Conservation (phyloP, 1,140 invertebrate species). For the Cyrtorhinus lividipennis region DNA sequence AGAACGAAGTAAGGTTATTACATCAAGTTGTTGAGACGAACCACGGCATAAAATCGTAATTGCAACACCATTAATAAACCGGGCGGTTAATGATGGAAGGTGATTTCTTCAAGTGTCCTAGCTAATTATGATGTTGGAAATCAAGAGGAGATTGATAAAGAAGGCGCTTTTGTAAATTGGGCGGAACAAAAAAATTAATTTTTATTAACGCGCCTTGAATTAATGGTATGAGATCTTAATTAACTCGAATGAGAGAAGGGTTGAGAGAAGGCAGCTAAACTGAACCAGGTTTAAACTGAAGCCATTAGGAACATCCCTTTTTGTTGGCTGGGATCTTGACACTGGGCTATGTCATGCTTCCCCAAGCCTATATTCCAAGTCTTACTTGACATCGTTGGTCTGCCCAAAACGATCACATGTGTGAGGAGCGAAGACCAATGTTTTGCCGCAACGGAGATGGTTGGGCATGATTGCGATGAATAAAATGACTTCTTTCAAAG, state of each 20-base stretch:
- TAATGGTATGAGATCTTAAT: too few species aligned
- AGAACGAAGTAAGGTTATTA: background rate
- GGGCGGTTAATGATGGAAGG: background rate
- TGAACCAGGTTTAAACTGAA: too few species aligned
- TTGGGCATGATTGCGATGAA: too few species aligned
- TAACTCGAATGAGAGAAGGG: background rate
- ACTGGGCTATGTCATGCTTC: too few species aligned
- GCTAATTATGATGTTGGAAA: background rate
- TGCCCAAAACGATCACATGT: too few species aligned
- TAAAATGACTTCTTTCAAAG: background rate
- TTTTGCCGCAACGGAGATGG: too few species aligned
- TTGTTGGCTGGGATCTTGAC: too few species aligned
- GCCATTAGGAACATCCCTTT: too few species aligned
- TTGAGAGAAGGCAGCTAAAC: background rate
- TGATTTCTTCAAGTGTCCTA: background rate
- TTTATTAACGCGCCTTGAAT: background rate
- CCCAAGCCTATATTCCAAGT: too few species aligned
- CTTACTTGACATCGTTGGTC: too few species aligned
- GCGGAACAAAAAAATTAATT: background rate
- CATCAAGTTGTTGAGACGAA: background rate
- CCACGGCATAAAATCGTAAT: background rate
- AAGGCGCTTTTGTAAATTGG: background rate
- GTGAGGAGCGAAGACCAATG: too few species aligned
- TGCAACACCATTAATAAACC: background rate
- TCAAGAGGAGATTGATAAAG: background rate